Base-by-base conservation (phyloP, 2,888 invertebrate species). In the Phaonia tiefii region DNA sequence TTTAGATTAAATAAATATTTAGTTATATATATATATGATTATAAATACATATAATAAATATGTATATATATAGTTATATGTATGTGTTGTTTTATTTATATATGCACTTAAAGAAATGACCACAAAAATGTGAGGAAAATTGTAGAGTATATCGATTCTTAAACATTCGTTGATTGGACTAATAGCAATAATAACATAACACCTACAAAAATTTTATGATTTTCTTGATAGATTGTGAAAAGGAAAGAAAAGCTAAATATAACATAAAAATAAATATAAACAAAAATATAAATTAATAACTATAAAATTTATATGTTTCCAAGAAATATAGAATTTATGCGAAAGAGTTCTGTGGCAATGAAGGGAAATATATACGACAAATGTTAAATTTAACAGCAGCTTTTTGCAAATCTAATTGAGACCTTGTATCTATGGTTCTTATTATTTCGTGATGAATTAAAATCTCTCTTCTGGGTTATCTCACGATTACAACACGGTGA, bases 121-220 rank as follows among this genome's bases (percentile, higher is more conserved):
- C 20, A 49, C 20, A 49, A 22, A 49, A 22, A 17, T 54, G 25
- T 54, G 25, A 54, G 4, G 4, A 31, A 31, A 31, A 31, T 7
- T n/a, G n/a, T n/a, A n/a, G n/a, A n/a, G n/a, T n/a, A 54, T 22
- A 54, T 54, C 54, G 25, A 54, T 54, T 54, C 54, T 54, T 54
- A 54, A 54, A 54, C 54, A 54, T 54, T 54, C 54, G 54, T 54
- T 54, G 54, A 51, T 51, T 51, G 51, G 51, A 5, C 51, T 51
- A 20, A 22, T 22, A 54, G 11, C 13, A 49, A 25, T 13, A 54
- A 13, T 46, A 46, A 49, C 2, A 46, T 5, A 46, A 46, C 15
- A 8, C 17, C 15, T 15, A 15, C n/a, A 46, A 46, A 46, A 5
- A 10, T 44, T 13, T 44, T 8, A 31, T 31, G 31, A 31, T 31